Evolutionary conservation across 1,140 invertebrate species (phyloP).

Genomic region (Drosophila sturtevanti): DNA sequence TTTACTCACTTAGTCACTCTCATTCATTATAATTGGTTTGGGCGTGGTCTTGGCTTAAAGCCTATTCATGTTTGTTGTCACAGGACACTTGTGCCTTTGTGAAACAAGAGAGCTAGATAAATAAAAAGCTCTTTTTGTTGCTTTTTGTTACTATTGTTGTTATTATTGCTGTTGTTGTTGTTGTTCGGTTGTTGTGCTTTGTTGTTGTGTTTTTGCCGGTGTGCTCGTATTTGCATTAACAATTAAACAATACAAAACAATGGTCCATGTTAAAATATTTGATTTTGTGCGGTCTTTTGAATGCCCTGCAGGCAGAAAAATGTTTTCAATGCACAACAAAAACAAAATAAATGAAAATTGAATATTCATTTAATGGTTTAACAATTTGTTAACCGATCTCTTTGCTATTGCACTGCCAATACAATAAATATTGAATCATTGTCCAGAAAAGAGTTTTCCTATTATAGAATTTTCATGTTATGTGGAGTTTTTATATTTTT

Average conservation of each 20-base stretch:
- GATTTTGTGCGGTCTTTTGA: constrained; percentile 14
- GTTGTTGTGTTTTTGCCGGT: constrained; percentile 20
- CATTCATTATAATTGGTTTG: constrained; percentile 56
- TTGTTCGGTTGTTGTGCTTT: constrained; percentile 35
- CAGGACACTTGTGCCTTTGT: constrained; percentile 20
- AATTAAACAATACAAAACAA: constrained; percentile 39
- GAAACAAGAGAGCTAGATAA: constrained; percentile 55
- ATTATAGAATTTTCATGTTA: no score
- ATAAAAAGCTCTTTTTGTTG: constrained; percentile 38
- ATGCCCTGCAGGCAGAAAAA: constrained; percentile 27
- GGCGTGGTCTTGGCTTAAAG: constrained; percentile 44
- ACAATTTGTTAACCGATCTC: not conserved
- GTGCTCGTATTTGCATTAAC: constrained; percentile 54
- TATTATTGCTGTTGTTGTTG: not conserved
- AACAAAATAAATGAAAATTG: not conserved
- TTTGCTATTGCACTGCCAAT: no score
- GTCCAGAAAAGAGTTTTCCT: no score
- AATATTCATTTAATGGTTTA: constrained; percentile 5
- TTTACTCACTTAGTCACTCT: not conserved
- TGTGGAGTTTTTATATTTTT: no score
- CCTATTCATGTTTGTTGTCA: constrained; percentile 60
- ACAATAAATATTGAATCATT: no score
- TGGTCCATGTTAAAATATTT: not conserved
- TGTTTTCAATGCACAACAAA: not conserved
- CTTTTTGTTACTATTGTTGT: constrained; percentile 14